These are phyloP conservation scores for Eristalis pertinax DNA, from an alignment of 2,888 invertebrate genomes.

Conservation along the genomic window DNA sequence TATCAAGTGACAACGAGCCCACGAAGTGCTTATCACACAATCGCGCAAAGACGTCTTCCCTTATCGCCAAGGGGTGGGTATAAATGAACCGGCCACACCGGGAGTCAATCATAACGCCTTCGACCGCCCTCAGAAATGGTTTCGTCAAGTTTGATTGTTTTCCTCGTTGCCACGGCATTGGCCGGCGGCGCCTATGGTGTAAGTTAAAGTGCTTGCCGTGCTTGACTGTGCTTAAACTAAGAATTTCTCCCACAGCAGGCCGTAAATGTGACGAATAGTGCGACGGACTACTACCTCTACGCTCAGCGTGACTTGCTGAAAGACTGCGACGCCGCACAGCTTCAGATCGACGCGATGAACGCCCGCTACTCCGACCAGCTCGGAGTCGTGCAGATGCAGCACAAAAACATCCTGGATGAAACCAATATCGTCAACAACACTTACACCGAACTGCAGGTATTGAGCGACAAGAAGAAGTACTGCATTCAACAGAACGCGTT, in stretches of 20 bases:
- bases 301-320: constrained; percentile 29
- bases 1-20: no score
- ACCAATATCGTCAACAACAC: constrained; percentile 20
- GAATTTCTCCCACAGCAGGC: background rate
- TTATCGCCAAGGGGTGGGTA: no score
- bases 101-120: no score
- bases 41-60: no score
- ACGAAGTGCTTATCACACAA: no score
- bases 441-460: constrained; percentile 13
- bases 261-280: background rate
- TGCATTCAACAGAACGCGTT: constrained; percentile 46
- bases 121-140: no score
- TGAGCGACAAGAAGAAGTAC: constrained; percentile 20
- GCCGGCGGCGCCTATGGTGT: no score
- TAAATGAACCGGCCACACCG: no score
- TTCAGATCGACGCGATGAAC: constrained; percentile 11
- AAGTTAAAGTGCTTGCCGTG: no score
- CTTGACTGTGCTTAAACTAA: no score
- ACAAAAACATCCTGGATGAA: constrained; percentile 8
- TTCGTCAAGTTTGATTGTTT: no score
- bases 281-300: constrained; percentile 25
- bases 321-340: constrained; percentile 11
- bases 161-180: no score
- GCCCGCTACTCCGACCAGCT: constrained; percentile 14
- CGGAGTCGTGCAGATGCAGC: constrained; percentile 9